Percentiles rank a stretch among this genome's conserved stretches.
phyloP scores from a whole-genome alignment of 2,113 vertebrate genomes.

The Stegostoma tigrinum region DNA sequence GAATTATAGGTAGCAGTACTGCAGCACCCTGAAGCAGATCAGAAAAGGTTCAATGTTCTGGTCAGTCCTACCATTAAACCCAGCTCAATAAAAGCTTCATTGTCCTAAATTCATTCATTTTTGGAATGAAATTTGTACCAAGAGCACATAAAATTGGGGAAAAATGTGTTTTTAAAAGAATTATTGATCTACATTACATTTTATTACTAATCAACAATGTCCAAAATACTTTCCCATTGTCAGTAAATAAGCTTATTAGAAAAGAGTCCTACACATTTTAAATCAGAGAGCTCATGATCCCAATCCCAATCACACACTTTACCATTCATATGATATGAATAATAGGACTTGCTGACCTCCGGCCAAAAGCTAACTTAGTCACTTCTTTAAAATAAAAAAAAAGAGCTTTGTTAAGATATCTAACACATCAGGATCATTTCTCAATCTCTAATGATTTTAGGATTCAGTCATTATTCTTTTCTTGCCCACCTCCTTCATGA shows the following conservation, averaged over 20 bases:
- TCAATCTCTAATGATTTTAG: slow-evolving; percentile 36
- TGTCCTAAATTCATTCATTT: neutral
- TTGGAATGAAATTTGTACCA: neutral
- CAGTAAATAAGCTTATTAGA: neutral
- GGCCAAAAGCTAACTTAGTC: slow-evolving; percentile 60
- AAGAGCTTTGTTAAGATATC: slow-evolving; percentile 50
- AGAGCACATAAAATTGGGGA: neutral
- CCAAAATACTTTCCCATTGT: neutral
- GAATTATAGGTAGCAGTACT: neutral
- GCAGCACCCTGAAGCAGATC: neutral
- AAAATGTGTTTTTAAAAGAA: neutral
- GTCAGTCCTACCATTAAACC: neutral
- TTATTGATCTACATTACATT: neutral
- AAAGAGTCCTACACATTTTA: neutral
- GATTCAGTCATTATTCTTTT: slow-evolving; percentile 7
- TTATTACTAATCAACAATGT: too few relatives aligned
- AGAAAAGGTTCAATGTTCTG: slow-evolving; percentile 3
- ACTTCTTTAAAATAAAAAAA: slow-evolving; percentile 53
- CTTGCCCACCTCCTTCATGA: neutral
- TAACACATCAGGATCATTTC: slow-evolving; percentile 13
- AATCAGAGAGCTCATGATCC: neutral
- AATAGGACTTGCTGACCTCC: slow-evolving; percentile 53
- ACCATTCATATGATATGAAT: slow-evolving; percentile 48
- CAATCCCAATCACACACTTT: slow-evolving; percentile 37
- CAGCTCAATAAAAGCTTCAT: neutral